Percentiles rank a stretch among this genome's conserved stretches.
Evolutionary conservation across 2,113 vertebrate species (phyloP).

Genomic region (Eudyptes chrysolophus): DNA sequence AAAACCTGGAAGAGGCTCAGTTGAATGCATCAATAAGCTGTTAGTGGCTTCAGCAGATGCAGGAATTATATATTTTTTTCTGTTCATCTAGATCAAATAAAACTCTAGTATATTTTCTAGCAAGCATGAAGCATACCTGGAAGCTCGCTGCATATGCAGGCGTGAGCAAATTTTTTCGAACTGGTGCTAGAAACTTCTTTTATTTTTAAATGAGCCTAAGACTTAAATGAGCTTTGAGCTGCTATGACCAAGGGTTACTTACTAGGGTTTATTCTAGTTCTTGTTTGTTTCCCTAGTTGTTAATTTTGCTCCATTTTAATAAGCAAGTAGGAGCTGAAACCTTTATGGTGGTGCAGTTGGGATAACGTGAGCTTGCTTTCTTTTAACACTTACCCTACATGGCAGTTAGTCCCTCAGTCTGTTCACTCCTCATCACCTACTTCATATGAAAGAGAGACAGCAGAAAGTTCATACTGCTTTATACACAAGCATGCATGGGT

Average conservation of each 20-base stretch:
- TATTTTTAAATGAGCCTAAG: not conserved
- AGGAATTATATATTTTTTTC: not conserved
- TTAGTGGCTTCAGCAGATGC: not conserved
- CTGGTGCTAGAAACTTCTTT: not conserved
- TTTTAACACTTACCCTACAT: not conserved
- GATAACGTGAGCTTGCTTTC: not conserved
- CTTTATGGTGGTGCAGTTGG: not conserved
- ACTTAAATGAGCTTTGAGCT: not conserved
- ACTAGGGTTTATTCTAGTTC: not conserved
- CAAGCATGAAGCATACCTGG: not conserved
- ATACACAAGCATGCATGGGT: not conserved
- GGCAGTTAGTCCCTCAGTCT: not conserved
- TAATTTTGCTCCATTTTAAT: not conserved
- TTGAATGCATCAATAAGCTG: not conserved
- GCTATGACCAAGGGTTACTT: not conserved
- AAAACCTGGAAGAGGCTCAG: not conserved
- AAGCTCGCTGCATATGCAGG: not conserved
- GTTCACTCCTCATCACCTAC: not conserved
- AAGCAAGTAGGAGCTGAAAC: not conserved
- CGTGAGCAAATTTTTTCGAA: not conserved
- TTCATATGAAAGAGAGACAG: not conserved
- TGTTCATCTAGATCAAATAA: not conserved
- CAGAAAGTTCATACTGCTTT: not conserved
- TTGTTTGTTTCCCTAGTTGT: not conserved
- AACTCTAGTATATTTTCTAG: not conserved